phyloP scores from a whole-genome alignment of 2,797 vertebrate genomes.

The Rhyacichthys aspro region DNA sequence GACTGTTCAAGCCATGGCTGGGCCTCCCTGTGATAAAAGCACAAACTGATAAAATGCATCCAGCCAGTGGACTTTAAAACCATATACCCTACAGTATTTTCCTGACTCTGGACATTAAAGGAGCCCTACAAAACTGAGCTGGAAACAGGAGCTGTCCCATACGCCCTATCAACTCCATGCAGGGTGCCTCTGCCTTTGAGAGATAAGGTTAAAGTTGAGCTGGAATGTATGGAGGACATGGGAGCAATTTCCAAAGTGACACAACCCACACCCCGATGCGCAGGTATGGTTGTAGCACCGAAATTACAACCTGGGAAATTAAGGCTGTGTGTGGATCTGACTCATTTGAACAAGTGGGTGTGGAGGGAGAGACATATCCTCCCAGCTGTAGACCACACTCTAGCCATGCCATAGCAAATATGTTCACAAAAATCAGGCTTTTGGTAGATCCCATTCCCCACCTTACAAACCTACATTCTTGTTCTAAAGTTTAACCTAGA shows the following conservation, averaged over 20 bases:
- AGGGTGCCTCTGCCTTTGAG: neutral
- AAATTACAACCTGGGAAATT: constrained; percentile 11
- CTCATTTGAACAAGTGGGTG: constrained; percentile 29
- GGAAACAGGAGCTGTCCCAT: neutral
- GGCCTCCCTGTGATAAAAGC: constrained; percentile 15
- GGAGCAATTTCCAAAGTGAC: constrained; percentile 9
- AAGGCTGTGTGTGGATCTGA: constrained; percentile 17
- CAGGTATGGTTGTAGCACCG: constrained; percentile 1
- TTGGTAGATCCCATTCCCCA: no score
- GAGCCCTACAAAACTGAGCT: constrained; percentile 17
- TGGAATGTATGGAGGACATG: constrained; percentile 8
- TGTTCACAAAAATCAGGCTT: no score
- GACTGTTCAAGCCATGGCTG: constrained; percentile 8
- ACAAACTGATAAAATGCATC: constrained; percentile 4
- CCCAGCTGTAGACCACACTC: constrained; percentile 30
- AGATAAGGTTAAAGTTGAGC: neutral
- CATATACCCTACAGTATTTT: constrained; percentile 18
- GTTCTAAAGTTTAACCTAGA: constrained; percentile 17
- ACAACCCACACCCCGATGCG: constrained; percentile 5
- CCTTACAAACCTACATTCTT: constrained; percentile 16
- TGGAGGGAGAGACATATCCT: constrained; percentile 26
- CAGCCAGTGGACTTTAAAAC: constrained; percentile 13
- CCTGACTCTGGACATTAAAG: constrained; percentile 22
- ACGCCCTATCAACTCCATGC: neutral
- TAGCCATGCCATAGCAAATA: constrained; percentile 1